Conservation (phyloP, 2,888 invertebrate genomes). For the Pristionchus exspectatus region DNA sequence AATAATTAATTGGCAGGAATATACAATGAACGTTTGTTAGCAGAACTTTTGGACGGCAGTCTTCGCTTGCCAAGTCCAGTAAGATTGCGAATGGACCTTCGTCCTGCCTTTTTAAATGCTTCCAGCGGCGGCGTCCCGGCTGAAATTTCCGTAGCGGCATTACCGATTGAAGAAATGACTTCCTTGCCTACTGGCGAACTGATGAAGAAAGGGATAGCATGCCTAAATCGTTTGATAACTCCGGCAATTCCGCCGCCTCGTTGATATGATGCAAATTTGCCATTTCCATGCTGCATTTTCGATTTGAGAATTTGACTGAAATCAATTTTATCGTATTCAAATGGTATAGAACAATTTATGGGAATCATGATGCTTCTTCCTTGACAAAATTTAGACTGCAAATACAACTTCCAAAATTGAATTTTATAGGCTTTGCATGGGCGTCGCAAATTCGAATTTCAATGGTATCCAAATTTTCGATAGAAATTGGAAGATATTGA, state of each 20-base stretch:
- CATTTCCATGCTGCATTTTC: neutral
- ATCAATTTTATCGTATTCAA: slow-evolving; percentile 37
- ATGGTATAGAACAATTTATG: neutral
- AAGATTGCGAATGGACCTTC: neutral
- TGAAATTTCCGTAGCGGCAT: neutral
- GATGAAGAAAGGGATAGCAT: neutral
- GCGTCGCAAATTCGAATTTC: neutral
- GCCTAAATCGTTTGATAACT: neutral
- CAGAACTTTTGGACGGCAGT: neutral
- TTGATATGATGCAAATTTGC: neutral
- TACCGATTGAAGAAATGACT: neutral
- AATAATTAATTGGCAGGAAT: neutral
- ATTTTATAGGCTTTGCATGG: slow-evolving; percentile 9
- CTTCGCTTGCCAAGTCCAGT: neutral
- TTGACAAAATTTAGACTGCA: slow-evolving; percentile 8
- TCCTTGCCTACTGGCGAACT: neutral
- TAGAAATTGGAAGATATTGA: neutral
- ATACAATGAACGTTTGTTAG: neutral
- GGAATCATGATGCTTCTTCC: neutral
- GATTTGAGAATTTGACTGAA: neutral
- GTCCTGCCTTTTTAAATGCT: slow-evolving; percentile 1
- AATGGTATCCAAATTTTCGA: neutral
- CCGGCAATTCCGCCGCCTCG: neutral
- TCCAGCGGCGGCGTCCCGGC: neutral
- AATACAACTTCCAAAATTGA: neutral